phyloP scores from a whole-genome alignment of 1,140 invertebrate species.

The Zophobas atratus region DNA sequence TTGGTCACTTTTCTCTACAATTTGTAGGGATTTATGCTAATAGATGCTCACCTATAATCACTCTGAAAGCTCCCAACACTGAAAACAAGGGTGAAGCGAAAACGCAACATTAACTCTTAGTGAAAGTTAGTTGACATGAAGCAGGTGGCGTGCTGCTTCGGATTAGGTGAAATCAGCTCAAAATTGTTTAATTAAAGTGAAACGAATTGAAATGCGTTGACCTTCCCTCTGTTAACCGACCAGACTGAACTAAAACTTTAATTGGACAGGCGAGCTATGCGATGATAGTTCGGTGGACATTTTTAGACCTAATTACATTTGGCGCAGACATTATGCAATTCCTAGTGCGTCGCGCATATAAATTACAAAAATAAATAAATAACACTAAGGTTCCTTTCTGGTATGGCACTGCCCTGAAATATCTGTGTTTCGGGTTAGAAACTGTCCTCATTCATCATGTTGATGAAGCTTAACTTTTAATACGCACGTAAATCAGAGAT shows the following conservation, averaged over 20 bases:
- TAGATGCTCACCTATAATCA: slow-evolving; percentile 40
- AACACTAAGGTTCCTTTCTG: slow-evolving; percentile 14
- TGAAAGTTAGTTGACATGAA: slow-evolving; percentile 35
- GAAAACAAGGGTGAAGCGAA: slow-evolving; percentile 41
- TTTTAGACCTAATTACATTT: slow-evolving; percentile 16
- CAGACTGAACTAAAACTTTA: slow-evolving; percentile 22
- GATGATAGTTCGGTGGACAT: slow-evolving; percentile 12
- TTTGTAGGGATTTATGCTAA: slow-evolving; percentile 40
- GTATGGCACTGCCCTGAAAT: slow-evolving; percentile 6
- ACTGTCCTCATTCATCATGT: slow-evolving; percentile 33
- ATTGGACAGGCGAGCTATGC: slow-evolving; percentile 9
- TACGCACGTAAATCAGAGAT: slow-evolving; percentile 39
- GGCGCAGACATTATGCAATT: neutral
- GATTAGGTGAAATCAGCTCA: slow-evolving; percentile 41
- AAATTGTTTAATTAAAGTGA: slow-evolving; percentile 43
- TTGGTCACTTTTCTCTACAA: slow-evolving; percentile 15
- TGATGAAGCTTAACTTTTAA: slow-evolving; percentile 41
- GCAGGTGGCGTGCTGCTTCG: slow-evolving; percentile 40
- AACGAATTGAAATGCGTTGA: slow-evolving; percentile 39
- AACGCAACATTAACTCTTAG: slow-evolving; percentile 42
- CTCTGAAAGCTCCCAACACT: slow-evolving; percentile 10
- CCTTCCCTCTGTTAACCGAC: slow-evolving; percentile 14
- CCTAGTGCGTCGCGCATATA: neutral
- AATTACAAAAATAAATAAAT: slow-evolving; percentile 26
- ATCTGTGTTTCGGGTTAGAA: slow-evolving; percentile 28